Evolutionary conservation across 2,888 invertebrate species (phyloP).

Genomic region (Epirrhoe tristata): DNA sequence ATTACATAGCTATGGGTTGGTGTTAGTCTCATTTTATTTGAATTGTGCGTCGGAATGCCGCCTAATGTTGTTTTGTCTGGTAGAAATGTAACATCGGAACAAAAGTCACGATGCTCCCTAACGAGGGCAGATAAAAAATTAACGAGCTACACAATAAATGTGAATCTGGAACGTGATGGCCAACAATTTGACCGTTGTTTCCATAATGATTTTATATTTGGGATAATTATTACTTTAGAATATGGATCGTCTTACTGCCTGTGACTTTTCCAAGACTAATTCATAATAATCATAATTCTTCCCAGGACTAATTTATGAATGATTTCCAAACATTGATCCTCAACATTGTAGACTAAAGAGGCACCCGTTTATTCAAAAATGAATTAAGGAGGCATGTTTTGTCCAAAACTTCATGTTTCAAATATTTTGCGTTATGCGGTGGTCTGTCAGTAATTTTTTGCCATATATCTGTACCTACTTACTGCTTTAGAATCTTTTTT

Average conservation of each 20-base stretch:
- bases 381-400: too few species aligned
- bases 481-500: too few species aligned
- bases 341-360: too few species aligned
- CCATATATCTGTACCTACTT: too few species aligned
- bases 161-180: slow-evolving; percentile 59
- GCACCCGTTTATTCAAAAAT: too few species aligned
- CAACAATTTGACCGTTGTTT: slow-evolving; percentile 51
- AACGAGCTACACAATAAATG: slow-evolving; percentile 57
- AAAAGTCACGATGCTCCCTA: slow-evolving; percentile 41
- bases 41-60: slow-evolving; percentile 24
- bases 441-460: too few species aligned
- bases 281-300: too few species aligned
- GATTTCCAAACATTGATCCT: too few species aligned
- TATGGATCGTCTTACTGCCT: not conserved
- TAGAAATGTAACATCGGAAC: slow-evolving; percentile 31
- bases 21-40: slow-evolving; percentile 13
- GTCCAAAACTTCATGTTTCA: too few species aligned
- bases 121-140: slow-evolving; percentile 59
- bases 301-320: too few species aligned
- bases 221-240: slow-evolving; percentile 5
- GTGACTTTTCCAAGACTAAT: too few species aligned
- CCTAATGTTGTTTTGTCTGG: slow-evolving; percentile 30
- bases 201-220: slow-evolving; percentile 40
- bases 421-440: too few species aligned
- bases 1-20: not conserved